Percentiles rank a stretch among this genome's conserved stretches.
Conservation (phyloP, 30 jellyfish, hydroid and myxozoan genomes). For the Aurelia coerulea region DNA sequence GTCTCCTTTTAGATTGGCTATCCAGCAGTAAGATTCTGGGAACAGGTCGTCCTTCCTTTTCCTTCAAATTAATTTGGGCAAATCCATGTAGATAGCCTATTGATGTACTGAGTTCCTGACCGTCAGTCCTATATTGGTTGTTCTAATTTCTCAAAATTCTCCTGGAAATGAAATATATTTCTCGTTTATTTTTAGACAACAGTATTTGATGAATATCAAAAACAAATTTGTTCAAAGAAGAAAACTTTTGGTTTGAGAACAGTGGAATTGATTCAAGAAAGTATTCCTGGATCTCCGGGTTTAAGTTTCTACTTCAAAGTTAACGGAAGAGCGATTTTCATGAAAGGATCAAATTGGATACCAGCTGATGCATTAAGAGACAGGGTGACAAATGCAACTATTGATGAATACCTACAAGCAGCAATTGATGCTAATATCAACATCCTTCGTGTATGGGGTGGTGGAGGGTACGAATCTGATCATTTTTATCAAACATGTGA, state of each 20-base stretch:
- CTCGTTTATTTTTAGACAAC: not conserved
- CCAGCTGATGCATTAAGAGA: constrained; percentile 90
- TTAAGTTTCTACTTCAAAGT: constrained; percentile 86
- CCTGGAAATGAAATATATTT: not conserved
- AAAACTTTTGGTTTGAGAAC: constrained; percentile 81
- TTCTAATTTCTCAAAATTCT: too few relatives aligned
- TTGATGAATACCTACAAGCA: constrained; percentile 49
- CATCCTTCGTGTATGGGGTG: constrained; percentile 98
- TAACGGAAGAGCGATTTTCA: constrained; percentile 67
- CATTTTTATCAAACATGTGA: constrained; percentile 79
- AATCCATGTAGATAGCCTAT: too few relatives aligned
- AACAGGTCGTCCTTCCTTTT: too few relatives aligned
- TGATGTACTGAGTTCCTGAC: too few relatives aligned
- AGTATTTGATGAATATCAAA: not conserved
- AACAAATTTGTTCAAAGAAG: constrained; percentile 14
- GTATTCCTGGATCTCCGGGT: constrained; percentile 77
- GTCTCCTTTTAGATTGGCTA: too few relatives aligned
- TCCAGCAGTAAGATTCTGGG: too few relatives aligned
- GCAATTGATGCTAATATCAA: constrained; percentile 82
- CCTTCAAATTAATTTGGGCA: too few relatives aligned
- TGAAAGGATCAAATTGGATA: constrained; percentile 96
- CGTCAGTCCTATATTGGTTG: too few relatives aligned
- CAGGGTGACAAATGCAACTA: constrained; percentile 51
- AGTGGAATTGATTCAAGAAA: constrained; percentile 90
- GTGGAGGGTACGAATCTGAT: constrained; percentile 89